Conservation (phyloP, 2,888 invertebrate genomes). For the Cremastobaeus sp. region DNA sequence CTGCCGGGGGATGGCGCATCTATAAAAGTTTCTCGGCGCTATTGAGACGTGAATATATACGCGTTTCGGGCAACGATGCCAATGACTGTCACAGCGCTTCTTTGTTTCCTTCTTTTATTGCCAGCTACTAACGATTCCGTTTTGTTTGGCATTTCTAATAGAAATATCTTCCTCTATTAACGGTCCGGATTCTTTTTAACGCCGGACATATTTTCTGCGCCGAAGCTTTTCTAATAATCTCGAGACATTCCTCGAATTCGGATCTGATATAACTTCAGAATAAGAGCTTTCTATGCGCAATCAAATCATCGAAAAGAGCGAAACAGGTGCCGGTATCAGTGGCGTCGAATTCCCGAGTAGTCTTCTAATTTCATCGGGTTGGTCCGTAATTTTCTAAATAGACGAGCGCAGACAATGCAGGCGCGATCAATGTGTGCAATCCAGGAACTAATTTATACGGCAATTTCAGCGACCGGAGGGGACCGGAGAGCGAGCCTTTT, state of each 20-base stretch:
- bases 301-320: slow-evolving; percentile 18
- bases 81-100: slow-evolving; percentile 44
- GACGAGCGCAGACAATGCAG: slow-evolving; percentile 11
- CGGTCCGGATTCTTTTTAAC: slow-evolving; percentile 27
- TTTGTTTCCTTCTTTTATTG: slow-evolving; percentile 53
- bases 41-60: slow-evolving; percentile 64
- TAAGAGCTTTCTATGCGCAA: slow-evolving; percentile 10
- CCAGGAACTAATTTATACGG: not conserved
- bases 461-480: slow-evolving; percentile 6
- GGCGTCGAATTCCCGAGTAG: slow-evolving; percentile 22
- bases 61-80: slow-evolving; percentile 40
- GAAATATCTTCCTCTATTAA: slow-evolving; percentile 45
- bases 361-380: slow-evolving; percentile 21
- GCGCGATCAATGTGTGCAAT: slow-evolving; percentile 13
- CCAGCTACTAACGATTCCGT: slow-evolving; percentile 32
- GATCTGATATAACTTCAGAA: slow-evolving; percentile 9
- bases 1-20: slow-evolving; percentile 69
- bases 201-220: slow-evolving; percentile 14
- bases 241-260: slow-evolving; percentile 24
- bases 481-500: slow-evolving; percentile 19
- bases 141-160: slow-evolving; percentile 50
- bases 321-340: slow-evolving; percentile 32
- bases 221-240: slow-evolving; percentile 41
- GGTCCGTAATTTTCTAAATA: slow-evolving; percentile 18
- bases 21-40: slow-evolving; percentile 74